phyloP scores from a whole-genome alignment of 2,797 vertebrate species.

The Bradypus variegatus region DNA sequence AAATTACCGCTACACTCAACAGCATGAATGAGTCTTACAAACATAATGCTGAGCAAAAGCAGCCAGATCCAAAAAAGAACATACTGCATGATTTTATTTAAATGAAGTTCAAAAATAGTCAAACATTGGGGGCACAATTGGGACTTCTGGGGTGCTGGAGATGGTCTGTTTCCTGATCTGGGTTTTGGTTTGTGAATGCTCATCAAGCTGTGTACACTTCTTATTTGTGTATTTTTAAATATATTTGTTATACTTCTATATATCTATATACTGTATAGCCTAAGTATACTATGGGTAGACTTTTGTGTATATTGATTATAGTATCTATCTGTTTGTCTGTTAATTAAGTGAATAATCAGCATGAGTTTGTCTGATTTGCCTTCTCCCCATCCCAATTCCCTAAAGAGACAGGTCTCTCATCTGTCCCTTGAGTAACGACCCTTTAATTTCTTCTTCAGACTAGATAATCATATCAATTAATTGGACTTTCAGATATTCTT shows the following conservation, averaged over 20 bases:
- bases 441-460: conserved; percentile 27
- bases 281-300: not conserved
- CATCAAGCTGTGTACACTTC: not conserved
- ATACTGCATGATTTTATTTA: not conserved
- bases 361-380: not conserved
- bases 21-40: not conserved
- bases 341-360: not conserved
- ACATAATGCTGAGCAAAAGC: not conserved
- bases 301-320: not conserved
- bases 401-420: not conserved
- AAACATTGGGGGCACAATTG: not conserved
- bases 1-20: not conserved
- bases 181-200: not conserved
- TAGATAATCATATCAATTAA: conserved; percentile 6
- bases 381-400: not conserved
- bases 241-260: not conserved
- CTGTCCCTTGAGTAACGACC: not conserved
- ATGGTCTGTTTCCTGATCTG: not conserved
- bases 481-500: not conserved
- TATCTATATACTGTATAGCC: not conserved
- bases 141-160: not conserved
- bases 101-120: not conserved
- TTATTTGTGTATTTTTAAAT: not conserved
- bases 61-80: not conserved
- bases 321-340: not conserved